Evolutionary conservation across 2,888 invertebrate species (phyloP).

Genomic region (Abscondita cerata): DNA sequence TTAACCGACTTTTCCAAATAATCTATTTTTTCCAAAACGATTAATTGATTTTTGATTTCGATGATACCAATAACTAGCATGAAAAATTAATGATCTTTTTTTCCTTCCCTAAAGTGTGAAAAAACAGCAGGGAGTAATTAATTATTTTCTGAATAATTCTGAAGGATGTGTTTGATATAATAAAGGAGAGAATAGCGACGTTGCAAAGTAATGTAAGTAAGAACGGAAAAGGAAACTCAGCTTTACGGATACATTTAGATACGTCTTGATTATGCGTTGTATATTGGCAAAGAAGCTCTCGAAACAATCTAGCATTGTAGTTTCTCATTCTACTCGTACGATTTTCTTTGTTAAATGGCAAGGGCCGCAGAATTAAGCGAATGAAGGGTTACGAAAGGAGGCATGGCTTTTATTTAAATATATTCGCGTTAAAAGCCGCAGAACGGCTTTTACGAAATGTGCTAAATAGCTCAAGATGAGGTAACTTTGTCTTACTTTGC

Average conservation of each 20-base stretch:
- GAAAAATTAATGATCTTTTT: too few species aligned
- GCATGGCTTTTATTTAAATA: constrained; percentile 32
- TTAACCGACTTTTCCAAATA: too few species aligned
- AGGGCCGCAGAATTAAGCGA: constrained; percentile 25
- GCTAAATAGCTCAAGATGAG: constrained; percentile 40
- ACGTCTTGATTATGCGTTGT: constrained; percentile 37
- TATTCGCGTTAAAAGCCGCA: constrained; percentile 31
- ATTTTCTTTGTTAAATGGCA: constrained; percentile 14
- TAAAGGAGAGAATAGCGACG: too few species aligned
- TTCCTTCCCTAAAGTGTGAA: too few species aligned
- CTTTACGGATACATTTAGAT: constrained; percentile 38
- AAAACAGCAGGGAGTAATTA: too few species aligned
- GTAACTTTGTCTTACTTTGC: constrained; percentile 39
- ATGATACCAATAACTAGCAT: too few species aligned
- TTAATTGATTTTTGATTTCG: too few species aligned
- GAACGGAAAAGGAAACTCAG: constrained; percentile 39
- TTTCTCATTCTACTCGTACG: constrained; percentile 20
- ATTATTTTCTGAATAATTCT: too few species aligned
- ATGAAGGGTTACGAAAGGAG: constrained; percentile 31
- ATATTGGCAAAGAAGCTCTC: constrained; percentile 32
- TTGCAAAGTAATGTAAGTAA: neutral
- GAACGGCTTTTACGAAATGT: constrained; percentile 35
- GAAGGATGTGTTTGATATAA: too few species aligned
- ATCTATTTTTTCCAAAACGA: too few species aligned
- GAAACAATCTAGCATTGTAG: constrained; percentile 32